Percentiles rank a stretch among this genome's conserved stretches.
These are phyloP conservation scores for Oconnorella tubifera DNA, from an alignment of 2,888 invertebrate genomes.

Conservation along the genomic window DNA sequence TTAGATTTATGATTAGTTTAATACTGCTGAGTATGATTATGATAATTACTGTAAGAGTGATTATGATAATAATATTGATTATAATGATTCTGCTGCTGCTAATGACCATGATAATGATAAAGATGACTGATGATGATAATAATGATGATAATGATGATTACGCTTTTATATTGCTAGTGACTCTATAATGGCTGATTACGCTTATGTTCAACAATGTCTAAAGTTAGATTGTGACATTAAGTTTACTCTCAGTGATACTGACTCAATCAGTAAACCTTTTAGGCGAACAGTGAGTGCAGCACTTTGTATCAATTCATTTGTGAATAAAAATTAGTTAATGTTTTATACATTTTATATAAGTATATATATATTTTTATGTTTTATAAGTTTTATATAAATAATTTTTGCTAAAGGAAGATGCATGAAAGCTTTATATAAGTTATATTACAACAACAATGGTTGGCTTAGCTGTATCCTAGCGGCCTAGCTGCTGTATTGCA, in stretches of 20 bases:
- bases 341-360: not conserved
- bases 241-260: conserved; percentile 62
- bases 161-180: conserved; percentile 57
- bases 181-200: conserved; percentile 80
- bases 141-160: not conserved
- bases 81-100: too few relatives aligned
- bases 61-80: not conserved
- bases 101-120: too few relatives aligned
- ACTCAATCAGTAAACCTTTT: conserved; percentile 68
- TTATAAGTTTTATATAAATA: not conserved
- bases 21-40: too few relatives aligned
- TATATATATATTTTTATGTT: not conserved
- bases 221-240: conserved; percentile 77
- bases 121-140: not conserved
- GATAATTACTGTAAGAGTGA: too few relatives aligned
- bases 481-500: too few relatives aligned
- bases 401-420: not conserved
- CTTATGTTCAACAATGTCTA: conserved; percentile 88
- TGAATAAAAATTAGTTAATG: not conserved
- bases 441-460: too few relatives aligned
- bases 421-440: too few relatives aligned
- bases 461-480: too few relatives aligned
- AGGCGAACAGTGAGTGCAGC: conserved; percentile 75
- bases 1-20: too few relatives aligned
- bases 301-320: too few relatives aligned